Percentiles rank a stretch among this genome's conserved stretches.
Conservation (phyloP, 2,797 vertebrate species). For the Semaprochilodus insignis region DNA sequence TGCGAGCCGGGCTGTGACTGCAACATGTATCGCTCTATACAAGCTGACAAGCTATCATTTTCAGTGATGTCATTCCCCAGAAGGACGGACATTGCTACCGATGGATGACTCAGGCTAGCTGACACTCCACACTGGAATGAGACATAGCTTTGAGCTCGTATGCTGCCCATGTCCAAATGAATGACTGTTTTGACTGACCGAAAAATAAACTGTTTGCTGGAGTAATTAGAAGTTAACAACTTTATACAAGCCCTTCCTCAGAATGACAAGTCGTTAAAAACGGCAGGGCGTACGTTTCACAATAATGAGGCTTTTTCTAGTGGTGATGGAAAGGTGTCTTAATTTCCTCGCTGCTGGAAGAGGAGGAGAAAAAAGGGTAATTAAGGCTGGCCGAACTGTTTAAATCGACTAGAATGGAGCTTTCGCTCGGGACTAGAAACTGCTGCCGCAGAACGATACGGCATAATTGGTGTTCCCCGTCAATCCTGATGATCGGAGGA, state of each 20-base stretch:
- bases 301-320: constrained; percentile 46
- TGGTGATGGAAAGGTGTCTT: constrained; percentile 46
- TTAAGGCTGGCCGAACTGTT: constrained; percentile 43
- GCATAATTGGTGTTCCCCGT: constrained; percentile 25
- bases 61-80: neutral
- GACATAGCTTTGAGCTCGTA: neutral
- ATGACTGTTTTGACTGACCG: neutral
- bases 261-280: constrained; percentile 38
- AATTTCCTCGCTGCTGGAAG: constrained; percentile 41
- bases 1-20: constrained; percentile 4
- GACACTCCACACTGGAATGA: neutral
- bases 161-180: neutral
- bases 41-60: neutral
- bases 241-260: constrained; percentile 37
- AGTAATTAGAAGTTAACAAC: neutral
- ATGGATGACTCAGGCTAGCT: neutral
- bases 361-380: constrained; percentile 31
- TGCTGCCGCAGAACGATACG: neutral
- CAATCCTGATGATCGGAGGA: constrained; percentile 29
- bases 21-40: constrained; percentile 11
- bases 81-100: neutral
- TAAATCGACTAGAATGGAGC: constrained; percentile 40
- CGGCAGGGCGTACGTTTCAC: constrained; percentile 31
- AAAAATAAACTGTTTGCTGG: neutral
- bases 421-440: neutral